These are phyloP conservation scores for Acrocephalus arundinaceus DNA, from an alignment of 2,113 vertebrate genomes.

Conservation along the genomic window DNA sequence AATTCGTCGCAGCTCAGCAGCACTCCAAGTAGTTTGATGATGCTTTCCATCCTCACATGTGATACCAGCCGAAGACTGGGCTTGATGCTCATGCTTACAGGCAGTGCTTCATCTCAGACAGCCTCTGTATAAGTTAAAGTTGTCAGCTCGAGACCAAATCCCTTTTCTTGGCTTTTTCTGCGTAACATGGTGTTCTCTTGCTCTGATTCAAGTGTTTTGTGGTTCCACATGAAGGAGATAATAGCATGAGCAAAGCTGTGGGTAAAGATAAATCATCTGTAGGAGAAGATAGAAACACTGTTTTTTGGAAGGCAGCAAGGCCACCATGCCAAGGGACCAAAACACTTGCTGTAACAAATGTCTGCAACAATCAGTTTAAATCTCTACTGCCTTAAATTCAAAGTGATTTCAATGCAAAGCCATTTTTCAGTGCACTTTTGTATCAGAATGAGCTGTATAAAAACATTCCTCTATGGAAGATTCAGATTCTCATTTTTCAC, in stretches of 20 bases:
- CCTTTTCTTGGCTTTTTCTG: constrained; percentile 14
- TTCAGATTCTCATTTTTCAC: background rate
- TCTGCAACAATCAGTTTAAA: background rate
- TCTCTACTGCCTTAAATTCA: constrained; percentile 2
- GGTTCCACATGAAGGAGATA: constrained; percentile 34
- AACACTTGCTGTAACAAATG: background rate
- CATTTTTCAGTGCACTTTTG: background rate
- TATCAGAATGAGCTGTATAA: background rate
- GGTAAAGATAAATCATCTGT: constrained; percentile 35
- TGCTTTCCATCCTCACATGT: background rate
- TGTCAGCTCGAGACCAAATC: background rate
- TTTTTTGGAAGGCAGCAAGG: constrained; percentile 7
- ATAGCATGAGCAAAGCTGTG: constrained; percentile 35
- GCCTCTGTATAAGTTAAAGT: background rate
- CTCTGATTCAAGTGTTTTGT: constrained; percentile 10
- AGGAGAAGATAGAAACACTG: background rate
- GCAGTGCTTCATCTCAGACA: background rate
- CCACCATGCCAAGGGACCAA: background rate
- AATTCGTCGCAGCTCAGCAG: background rate
- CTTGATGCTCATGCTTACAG: background rate
- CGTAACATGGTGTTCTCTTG: background rate
- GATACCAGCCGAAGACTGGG: background rate
- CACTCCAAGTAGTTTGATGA: background rate
- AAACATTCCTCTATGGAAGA: background rate
- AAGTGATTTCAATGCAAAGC: background rate